These are phyloP conservation scores for Drosophila paulistorum DNA, from an alignment of 1,140 invertebrate genomes.

Conservation along the genomic window DNA sequence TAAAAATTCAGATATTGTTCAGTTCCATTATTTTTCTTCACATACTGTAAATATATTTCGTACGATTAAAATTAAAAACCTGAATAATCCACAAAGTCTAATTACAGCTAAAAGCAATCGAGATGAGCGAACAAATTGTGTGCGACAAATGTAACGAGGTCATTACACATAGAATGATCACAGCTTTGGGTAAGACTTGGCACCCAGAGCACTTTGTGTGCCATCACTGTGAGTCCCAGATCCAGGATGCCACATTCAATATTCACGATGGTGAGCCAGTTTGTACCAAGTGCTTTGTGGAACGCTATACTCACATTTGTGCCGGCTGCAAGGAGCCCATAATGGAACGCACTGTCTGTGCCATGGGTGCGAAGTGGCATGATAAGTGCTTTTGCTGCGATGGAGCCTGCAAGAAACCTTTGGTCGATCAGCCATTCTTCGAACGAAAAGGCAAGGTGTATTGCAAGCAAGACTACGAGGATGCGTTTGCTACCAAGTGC, in stretches of 20 bases:
- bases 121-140: conserved; percentile 52
- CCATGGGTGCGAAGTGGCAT: conserved; percentile 92
- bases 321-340: conserved; percentile 88
- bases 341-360: conserved; percentile 86
- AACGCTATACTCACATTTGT: conserved; percentile 88
- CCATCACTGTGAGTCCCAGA: conserved; percentile 86
- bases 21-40: too few species aligned
- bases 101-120: background rate
- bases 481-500: conserved; percentile 91
- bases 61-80: too few species aligned
- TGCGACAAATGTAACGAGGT: conserved; percentile 77
- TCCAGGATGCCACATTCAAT: conserved; percentile 87
- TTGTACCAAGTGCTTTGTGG: conserved; percentile 89
- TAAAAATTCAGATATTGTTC: too few species aligned
- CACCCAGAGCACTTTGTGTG: conserved; percentile 99
- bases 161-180: conserved; percentile 83
- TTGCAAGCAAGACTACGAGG: conserved; percentile 89
- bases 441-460: conserved; percentile 88
- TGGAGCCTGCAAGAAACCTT: conserved; percentile 87
- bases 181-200: conserved; percentile 98
- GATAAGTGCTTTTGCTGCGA: conserved; percentile 93
- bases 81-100: too few species aligned
- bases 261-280: conserved; percentile 88
- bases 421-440: conserved; percentile 88
- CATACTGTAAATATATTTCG: too few species aligned